phyloP scores from a whole-genome alignment of 2,113 vertebrate species.

The Chelonoidis abingdonii region DNA sequence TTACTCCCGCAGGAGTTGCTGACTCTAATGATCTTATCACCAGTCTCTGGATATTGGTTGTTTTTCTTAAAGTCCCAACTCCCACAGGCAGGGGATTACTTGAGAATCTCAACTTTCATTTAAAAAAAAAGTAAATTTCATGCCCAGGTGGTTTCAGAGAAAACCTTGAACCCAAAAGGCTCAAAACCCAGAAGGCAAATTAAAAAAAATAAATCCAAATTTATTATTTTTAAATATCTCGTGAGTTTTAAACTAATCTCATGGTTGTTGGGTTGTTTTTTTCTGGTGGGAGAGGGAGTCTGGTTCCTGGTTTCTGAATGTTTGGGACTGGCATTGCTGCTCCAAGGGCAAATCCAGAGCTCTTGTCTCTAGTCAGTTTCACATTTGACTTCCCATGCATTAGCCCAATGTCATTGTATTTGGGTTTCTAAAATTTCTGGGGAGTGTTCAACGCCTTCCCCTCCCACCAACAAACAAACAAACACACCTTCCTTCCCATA shows the following conservation, averaged over 20 bases:
- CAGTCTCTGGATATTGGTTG: not conserved
- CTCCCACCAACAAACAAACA: not conserved
- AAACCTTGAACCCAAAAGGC: not conserved
- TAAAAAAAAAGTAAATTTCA: not conserved
- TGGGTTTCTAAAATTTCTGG: not conserved
- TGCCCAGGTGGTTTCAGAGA: not conserved
- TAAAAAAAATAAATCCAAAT: not conserved
- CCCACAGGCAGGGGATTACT: not conserved
- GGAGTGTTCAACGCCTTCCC: not conserved
- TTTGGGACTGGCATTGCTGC: not conserved
- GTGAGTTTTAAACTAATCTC: not conserved
- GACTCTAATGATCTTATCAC: not conserved
- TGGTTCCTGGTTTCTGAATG: not conserved
- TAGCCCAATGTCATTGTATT: not conserved
- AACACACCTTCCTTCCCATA: not conserved
- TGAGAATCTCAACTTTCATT: not conserved
- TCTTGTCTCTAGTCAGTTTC: not conserved
- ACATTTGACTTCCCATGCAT: not conserved
- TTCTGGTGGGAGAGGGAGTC: not conserved
- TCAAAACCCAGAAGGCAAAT: not conserved
- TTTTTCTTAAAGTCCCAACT: not conserved
- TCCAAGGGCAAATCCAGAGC: fast-evolving
- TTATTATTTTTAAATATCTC: not conserved
- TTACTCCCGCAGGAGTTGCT: not conserved
- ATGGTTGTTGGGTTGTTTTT: not conserved